Evolutionary conservation across 2,888 invertebrate genomes (phyloP).

Genomic region (Campopleginae sp.): DNA sequence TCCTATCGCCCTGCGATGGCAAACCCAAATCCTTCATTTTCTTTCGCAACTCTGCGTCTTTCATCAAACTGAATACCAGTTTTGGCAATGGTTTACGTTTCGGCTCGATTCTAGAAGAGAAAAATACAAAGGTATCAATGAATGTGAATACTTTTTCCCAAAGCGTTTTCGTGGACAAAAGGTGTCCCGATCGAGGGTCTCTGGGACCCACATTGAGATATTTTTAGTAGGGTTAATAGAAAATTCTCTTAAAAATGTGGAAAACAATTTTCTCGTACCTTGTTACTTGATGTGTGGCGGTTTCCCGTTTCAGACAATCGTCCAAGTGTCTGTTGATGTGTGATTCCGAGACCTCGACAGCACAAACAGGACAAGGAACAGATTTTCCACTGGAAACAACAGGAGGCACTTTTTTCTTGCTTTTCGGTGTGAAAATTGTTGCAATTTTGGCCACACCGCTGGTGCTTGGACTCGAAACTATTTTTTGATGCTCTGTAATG

Average conservation of each 20-base stretch:
- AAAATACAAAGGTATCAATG: conserved; percentile 8
- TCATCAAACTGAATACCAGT: conserved; percentile 84
- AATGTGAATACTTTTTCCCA: neutral
- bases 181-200: too few species aligned
- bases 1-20: conserved; percentile 84
- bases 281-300: conserved; percentile 49
- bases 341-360: conserved; percentile 81
- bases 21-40: conserved; percentile 84
- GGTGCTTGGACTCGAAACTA: conserved; percentile 75
- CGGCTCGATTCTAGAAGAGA: conserved; percentile 70
- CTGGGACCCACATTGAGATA: too few species aligned
- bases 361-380: conserved; percentile 85
- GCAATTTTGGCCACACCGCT: conserved; percentile 71
- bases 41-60: conserved; percentile 84
- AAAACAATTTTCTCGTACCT: conserved; percentile 61
- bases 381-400: conserved; percentile 56
- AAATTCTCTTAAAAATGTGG: neutral
- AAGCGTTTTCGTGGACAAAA: too few species aligned
- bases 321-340: conserved; percentile 85
- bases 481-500: conserved; percentile 30
- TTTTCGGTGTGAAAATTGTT: conserved; percentile 77
- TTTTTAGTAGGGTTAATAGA: neutral
- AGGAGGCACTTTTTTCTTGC: conserved; percentile 66
- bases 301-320: conserved; percentile 83
- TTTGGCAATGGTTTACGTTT: conserved; percentile 84